Percentiles rank a stretch among this genome's conserved stretches.
Conservation (phyloP, 2,888 invertebrate genomes). For the Entomobrya multifasciata region DNA sequence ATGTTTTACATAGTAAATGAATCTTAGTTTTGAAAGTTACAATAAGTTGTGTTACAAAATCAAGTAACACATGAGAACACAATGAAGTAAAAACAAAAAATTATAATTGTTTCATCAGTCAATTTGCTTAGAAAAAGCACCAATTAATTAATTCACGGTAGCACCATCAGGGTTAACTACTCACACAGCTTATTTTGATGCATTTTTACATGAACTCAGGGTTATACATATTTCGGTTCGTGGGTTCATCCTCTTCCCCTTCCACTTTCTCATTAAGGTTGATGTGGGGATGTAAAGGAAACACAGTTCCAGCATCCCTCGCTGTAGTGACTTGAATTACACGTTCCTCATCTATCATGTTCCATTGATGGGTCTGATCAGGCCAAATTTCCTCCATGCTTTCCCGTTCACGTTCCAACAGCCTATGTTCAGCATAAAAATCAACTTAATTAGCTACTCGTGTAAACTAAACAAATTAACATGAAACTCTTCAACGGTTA, state of each 20-base stretch:
- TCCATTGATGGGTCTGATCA: conserved; percentile 72
- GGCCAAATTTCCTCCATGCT: conserved; percentile 74
- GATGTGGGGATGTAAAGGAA: conserved; percentile 43
- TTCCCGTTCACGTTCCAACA: conserved; percentile 66
- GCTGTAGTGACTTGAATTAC: too few species aligned
- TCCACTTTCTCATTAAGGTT: not conserved
- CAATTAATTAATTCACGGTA: not conserved
- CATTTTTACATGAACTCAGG: not conserved
- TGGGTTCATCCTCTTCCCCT: not conserved
- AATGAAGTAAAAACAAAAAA: not conserved
- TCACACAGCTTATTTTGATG: not conserved
- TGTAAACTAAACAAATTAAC: too few species aligned
- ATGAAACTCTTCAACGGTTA: too few species aligned
- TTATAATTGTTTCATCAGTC: not conserved
- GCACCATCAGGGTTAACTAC: conserved; percentile 1
- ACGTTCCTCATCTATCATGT: not conserved
- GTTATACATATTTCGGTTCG: conserved; percentile 32
- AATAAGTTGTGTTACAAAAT: not conserved
- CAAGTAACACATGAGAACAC: not conserved
- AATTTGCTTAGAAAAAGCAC: conserved; percentile 11
- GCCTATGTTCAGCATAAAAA: too few species aligned
- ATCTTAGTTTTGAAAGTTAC: too few species aligned
- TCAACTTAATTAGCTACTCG: too few species aligned
- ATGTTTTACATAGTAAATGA: too few species aligned
- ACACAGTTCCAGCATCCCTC: conserved; percentile 36